Conservation (phyloP, 1,140 invertebrate species). For the Myzus persicae region DNA sequence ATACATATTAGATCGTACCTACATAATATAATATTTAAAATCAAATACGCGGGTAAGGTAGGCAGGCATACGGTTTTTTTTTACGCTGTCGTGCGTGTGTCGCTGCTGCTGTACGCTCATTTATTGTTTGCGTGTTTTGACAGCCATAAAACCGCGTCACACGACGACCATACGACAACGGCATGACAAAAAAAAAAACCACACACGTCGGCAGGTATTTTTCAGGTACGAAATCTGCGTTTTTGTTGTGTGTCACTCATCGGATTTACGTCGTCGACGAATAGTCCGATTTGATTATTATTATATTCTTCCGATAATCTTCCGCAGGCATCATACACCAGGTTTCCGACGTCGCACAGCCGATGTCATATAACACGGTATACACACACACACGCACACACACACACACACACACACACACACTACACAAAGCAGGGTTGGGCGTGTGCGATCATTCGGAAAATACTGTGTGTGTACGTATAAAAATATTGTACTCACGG, state of each 20-base stretch:
- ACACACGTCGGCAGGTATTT: slow-evolving; percentile 41
- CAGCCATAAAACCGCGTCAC: background rate
- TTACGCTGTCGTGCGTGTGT: background rate
- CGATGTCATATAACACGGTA: background rate
- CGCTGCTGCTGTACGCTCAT: background rate
- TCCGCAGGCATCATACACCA: background rate
- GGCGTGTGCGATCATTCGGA: slow-evolving; percentile 40
- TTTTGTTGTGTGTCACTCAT: slow-evolving; percentile 36
- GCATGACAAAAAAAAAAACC: background rate
- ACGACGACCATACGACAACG: background rate
- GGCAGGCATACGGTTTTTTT: background rate
- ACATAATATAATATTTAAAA: no score
- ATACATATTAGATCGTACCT: no score
- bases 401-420: no score
- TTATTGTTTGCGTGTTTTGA: slow-evolving; percentile 23
- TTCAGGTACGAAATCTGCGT: background rate
- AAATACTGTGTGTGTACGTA: background rate
- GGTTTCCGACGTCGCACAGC: background rate
- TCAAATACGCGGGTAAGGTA: background rate
- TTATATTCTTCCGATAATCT: slow-evolving; percentile 15
- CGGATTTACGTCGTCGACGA: slow-evolving; percentile 38
- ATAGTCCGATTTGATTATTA: slow-evolving; percentile 34
- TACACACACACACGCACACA: no score
- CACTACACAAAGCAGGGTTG: background rate
- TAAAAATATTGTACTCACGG: background rate